Evolutionary conservation across 2,113 vertebrate species (phyloP).

Genomic region (Cottus gobio): DNA sequence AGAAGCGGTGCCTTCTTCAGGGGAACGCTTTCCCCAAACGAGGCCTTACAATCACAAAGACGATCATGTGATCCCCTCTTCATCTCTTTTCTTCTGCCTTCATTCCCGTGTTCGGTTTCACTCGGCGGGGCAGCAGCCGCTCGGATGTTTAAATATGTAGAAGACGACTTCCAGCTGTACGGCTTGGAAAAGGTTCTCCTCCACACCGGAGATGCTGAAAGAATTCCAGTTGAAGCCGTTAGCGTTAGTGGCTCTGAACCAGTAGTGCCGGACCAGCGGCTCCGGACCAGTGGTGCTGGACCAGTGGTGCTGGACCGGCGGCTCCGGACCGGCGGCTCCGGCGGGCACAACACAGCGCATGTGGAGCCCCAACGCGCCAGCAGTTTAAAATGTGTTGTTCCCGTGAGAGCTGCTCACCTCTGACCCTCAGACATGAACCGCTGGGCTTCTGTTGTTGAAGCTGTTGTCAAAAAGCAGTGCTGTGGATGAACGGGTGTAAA

Average conservation of each 20-base stretch:
- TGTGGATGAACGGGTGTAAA: neutral
- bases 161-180: constrained; percentile 24
- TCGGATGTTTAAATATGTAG: constrained; percentile 59
- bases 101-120: constrained; percentile 15
- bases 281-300: no score
- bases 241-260: no score
- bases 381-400: neutral
- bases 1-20: constrained; percentile 22
- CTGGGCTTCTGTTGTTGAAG: neutral
- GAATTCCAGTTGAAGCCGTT: constrained; percentile 31
- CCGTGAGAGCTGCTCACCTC: constrained; percentile 10
- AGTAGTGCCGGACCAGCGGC: no score
- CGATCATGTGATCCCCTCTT: constrained; percentile 19
- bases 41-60: constrained; percentile 11
- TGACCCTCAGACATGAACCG: neutral
- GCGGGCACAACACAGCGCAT: constrained; percentile 39
- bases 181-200: constrained; percentile 22
- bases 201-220: constrained; percentile 45
- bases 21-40: neutral
- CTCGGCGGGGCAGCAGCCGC: constrained; percentile 13
- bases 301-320: no score
- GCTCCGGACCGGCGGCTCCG: no score
- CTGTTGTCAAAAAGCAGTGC: neutral
- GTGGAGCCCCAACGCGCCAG: constrained; percentile 12
- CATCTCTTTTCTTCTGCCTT: constrained; percentile 22